These are phyloP conservation scores for Thalpophila matura DNA, from an alignment of 2,888 invertebrate genomes.

Conservation along the genomic window DNA sequence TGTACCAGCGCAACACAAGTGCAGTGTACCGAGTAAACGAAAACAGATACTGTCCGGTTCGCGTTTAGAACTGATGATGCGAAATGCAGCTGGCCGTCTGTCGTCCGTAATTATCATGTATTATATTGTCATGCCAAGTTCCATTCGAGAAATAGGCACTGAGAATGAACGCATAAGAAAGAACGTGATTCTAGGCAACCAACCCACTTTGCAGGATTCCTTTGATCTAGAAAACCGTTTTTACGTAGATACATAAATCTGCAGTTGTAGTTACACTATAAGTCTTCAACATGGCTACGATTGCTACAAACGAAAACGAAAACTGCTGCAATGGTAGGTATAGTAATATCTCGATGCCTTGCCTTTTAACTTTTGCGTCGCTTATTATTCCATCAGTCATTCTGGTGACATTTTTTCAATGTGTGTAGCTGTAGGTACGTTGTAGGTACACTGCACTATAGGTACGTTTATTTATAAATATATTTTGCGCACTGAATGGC, in stretches of 20 bases:
- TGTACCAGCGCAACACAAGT: slow-evolving; percentile 80
- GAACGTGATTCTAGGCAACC: slow-evolving; percentile 23
- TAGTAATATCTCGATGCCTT: neutral
- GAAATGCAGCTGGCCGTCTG: slow-evolving; percentile 72
- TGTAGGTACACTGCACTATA: no score
- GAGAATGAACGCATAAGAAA: slow-evolving; percentile 25
- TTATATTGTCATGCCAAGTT: slow-evolving; percentile 34
- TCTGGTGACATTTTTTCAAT: slow-evolving; percentile 26
- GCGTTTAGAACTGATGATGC: slow-evolving; percentile 65
- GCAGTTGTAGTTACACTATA: neutral
- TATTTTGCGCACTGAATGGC: slow-evolving; percentile 29
- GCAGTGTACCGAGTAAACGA: slow-evolving; percentile 83
- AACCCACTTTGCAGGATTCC: slow-evolving; percentile 18
- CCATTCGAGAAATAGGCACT: slow-evolving; percentile 5
- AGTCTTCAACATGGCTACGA: neutral
- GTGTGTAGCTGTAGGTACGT: no score
- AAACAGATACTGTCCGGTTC: slow-evolving; percentile 73
- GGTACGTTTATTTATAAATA: slow-evolving; percentile 8
- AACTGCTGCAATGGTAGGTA: slow-evolving; percentile 17
- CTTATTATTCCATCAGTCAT: slow-evolving; percentile 12
- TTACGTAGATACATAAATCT: neutral
- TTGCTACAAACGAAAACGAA: neutral
- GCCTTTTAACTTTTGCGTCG: slow-evolving; percentile 19
- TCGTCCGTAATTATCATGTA: slow-evolving; percentile 47
- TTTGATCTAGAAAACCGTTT: slow-evolving; percentile 2